Evolutionary conservation across 2,888 invertebrate species (phyloP).

Genomic region (Axea sp.): DNA sequence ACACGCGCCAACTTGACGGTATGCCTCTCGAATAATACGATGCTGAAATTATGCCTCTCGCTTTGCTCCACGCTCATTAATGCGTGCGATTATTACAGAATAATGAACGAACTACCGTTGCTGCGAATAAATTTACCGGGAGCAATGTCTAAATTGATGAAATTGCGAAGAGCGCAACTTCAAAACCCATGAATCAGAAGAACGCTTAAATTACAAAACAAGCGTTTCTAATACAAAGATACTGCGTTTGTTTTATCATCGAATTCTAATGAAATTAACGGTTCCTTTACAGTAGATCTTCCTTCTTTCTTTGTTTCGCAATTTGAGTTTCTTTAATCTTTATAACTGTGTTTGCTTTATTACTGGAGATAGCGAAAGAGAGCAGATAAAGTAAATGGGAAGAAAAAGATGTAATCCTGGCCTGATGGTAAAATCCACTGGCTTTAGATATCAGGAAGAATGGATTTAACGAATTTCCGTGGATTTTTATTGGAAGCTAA

Average conservation of each 20-base stretch:
- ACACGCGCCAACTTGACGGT: conserved; percentile 33
- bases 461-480: conserved; percentile 36
- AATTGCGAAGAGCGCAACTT: conserved; percentile 4
- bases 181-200: too few relatives aligned
- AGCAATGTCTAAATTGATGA: background rate
- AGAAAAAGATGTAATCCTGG: conserved; percentile 36
- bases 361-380: conserved; percentile 28
- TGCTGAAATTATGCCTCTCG: conserved; percentile 4
- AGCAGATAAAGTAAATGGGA: conserved; percentile 19
- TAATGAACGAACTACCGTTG: conserved; percentile 4
- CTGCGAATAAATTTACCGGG: too few relatives aligned
- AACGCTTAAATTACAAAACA: too few relatives aligned
- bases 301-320: too few relatives aligned
- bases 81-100: conserved; percentile 1
- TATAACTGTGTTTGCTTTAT: conserved; percentile 44
- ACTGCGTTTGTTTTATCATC: too few relatives aligned
- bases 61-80: background rate
- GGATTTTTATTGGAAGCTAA: conserved; percentile 29
- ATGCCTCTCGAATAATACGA: conserved; percentile 24
- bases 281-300: too few relatives aligned
- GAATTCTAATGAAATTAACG: too few relatives aligned
- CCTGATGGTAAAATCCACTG: conserved; percentile 28
- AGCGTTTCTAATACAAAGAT: too few relatives aligned
- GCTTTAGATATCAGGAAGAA: conserved; percentile 42
- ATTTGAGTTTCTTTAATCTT: conserved; percentile 1